phyloP scores from a whole-genome alignment of 2,888 invertebrate genomes.

The Plagodis dolabraria region DNA sequence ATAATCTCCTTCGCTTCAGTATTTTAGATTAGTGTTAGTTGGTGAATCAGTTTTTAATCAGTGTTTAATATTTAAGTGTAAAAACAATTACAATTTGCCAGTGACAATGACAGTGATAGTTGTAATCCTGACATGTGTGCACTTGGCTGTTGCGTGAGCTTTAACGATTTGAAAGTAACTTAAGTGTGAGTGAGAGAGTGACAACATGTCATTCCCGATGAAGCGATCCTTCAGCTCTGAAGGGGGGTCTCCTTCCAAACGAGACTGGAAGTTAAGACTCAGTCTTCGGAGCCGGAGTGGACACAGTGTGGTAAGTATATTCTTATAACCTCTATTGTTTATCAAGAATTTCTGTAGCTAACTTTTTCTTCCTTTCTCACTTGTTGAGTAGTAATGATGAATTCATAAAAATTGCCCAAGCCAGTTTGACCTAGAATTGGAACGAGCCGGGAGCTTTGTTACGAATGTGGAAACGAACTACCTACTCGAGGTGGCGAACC shows the following conservation, averaged over 20 bases:
- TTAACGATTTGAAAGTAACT: constrained; percentile 32
- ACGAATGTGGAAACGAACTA: no score
- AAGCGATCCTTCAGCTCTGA: constrained; percentile 88
- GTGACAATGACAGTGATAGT: constrained; percentile 11
- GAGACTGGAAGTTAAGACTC: constrained; percentile 90
- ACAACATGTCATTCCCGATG: constrained; percentile 79
- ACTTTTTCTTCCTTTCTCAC: no score
- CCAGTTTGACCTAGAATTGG: no score
- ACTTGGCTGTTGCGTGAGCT: no score
- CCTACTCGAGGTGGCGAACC: no score
- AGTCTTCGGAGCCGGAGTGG: constrained; percentile 89
- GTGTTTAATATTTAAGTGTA: no score
- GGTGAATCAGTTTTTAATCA: neutral
- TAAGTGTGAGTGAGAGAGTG: constrained; percentile 30
- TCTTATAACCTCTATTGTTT: neutral
- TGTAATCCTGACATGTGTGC: constrained; percentile 14
- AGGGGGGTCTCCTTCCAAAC: constrained; percentile 78
- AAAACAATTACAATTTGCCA: no score
- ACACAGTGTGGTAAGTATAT: constrained; percentile 81
- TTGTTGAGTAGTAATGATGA: no score
- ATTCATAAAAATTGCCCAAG: no score
- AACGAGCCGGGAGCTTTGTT: no score
- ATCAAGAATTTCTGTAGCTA: no score
- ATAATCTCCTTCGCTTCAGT: neutral
- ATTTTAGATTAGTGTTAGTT: neutral